Evolutionary conservation across 2,797 vertebrate genomes (phyloP), one percentile per base, ranked within the genome.

Genomic region (Erpetoichthys calabaricus): DNA sequence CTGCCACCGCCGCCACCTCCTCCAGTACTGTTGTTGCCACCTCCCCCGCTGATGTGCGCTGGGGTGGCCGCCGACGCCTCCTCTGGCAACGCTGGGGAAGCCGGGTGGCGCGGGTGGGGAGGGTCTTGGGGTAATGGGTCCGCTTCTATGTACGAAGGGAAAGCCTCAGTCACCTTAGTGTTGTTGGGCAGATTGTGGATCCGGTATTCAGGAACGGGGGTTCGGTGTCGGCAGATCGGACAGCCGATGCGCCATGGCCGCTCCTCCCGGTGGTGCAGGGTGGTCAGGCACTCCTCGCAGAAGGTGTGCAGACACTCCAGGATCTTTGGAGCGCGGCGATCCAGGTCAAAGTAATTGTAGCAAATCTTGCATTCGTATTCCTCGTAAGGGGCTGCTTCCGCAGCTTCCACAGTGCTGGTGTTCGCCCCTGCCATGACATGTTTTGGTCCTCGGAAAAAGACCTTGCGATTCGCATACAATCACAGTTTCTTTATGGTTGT

Each of bases 351-450:
- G 62, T 91, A 92, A 75, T 94, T 95, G 77, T 95, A 95, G 73
- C 93, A 97, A 71, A 97, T 94, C 68, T 95, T 94, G 73, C 93
- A 95, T 65, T 95, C 92, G 72, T 88, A 92, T 71, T 94, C 93
- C 77, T 95, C 91, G 51, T 87, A 88, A 56, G 84, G 81, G 42
- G 81, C 74, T 8, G 46, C 10, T 49, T 41, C 57, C 42, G 47
- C 57, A 42, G 56, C 10, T 57, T 46, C 42, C 47, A 42, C 69
- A 56, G n/a, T 25, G 42, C 46, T 64, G 53, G 74, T 8, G 61
- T 81, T 80, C 73, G 79, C 80, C 76, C 78, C 81, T 70, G 82
- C 85, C 85, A 87, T 86, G 75, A 79, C 86, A 84, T 86, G 75
- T 59, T 59, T 41, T 73, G 74, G 78, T 75, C 73, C 75, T 72